Base-by-base conservation (phyloP, 2,888 invertebrate genomes). In the Phyllotreta cruciferae region DNA sequence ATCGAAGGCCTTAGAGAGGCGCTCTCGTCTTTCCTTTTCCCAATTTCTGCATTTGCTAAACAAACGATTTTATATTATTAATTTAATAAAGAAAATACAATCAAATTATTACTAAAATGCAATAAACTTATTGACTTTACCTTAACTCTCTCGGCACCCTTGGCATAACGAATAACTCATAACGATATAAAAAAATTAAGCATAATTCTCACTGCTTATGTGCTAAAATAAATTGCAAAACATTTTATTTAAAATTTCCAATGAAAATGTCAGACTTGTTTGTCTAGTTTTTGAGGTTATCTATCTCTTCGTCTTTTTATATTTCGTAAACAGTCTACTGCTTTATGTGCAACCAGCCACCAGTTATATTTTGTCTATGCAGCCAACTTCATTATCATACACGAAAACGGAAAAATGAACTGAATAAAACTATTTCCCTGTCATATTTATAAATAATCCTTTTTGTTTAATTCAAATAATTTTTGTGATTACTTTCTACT, bases 21-120 rank as follows among this genome's bases (percentile, higher is more conserved):
- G 86, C 71, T 86, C 85, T 73, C 90, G 83, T 74, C 90, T 83
- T 74, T 87, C 86, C 74, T 87, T 85, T 81, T 90, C 90, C 90
- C 89, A 90, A 82, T 87, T 86, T 74, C 87, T 85, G 69, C 86
- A 85, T 74, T 87, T 86, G 76, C 87, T 88, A 74, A 57, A 72
- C 66, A 36, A 61, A 53, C 41, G 49, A 37, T 14, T 36, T 14
- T 1, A 3, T 10, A 1, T 41, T 35, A 42, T n/a, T 52, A 13
- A 35, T 52, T 9, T 52, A 1, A 38, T 4, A 11, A 53, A 37
- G 34, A n/a, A 6, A 53, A 37, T 11, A 14, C 4, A 37, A 7
- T 34, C 10, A 7, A 45, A 36, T 37, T n/a, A n/a, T 0, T 9
- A 37, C n/a, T 37, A 10, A 13, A 14, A n/a, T n/a, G n/a, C n/a